These are phyloP conservation scores for Eupithecia inturbata DNA, from an alignment of 2,888 invertebrate species.

Conservation along the genomic window DNA sequence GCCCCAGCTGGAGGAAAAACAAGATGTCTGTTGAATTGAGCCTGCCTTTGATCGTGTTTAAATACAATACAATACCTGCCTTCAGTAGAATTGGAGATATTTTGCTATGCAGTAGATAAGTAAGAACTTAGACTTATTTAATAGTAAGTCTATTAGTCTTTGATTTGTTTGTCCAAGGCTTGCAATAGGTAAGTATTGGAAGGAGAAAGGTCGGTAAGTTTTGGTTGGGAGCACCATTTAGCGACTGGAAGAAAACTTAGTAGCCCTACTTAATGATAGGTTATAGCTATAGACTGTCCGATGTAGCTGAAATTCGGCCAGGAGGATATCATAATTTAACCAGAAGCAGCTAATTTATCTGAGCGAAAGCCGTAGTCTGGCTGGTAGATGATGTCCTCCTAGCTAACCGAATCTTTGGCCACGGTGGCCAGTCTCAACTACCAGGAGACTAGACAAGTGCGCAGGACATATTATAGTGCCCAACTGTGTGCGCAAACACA, in stretches of 20 bases:
- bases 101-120: not conserved
- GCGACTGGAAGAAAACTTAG: not conserved
- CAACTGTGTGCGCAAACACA: too few relatives aligned
- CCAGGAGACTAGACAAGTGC: too few relatives aligned
- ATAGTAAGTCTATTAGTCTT: not conserved
- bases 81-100: not conserved
- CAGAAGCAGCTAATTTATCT: too few relatives aligned
- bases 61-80: constrained; percentile 13
- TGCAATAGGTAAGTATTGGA: not conserved
- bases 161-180: not conserved
- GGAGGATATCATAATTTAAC: too few relatives aligned
- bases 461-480: too few relatives aligned
- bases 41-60: constrained; percentile 2
- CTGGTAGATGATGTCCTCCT: too few relatives aligned
- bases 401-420: too few relatives aligned
- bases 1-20: constrained; percentile 46
- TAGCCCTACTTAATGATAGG: too few relatives aligned
- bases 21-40: constrained; percentile 17
- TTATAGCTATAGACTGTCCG: too few relatives aligned
- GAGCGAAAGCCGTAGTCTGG: too few relatives aligned
- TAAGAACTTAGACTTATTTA: not conserved
- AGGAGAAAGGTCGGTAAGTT: not conserved
- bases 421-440: too few relatives aligned
- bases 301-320: too few relatives aligned
- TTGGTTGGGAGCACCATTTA: not conserved